Base-by-base conservation (phyloP, 92 coral and sea anemone species). In the Phenganax marumi region DNA sequence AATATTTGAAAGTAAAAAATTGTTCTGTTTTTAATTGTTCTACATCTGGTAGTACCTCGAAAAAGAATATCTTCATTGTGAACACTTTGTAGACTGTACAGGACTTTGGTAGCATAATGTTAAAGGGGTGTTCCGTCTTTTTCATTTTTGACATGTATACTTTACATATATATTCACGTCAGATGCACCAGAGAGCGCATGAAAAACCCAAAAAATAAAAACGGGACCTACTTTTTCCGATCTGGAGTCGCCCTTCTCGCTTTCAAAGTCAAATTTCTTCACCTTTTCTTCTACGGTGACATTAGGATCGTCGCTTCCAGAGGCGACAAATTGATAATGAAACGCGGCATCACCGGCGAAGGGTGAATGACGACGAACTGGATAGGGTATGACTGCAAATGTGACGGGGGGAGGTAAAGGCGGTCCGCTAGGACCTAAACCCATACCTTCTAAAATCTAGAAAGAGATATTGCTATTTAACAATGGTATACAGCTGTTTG, bases 321-420 rank as follows among this genome's bases (percentile, higher is more conserved):
- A 91, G 26, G 98, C 91, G 26, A 94, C 92, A 33, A 94, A 94
- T 58, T 89, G 68, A 22, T 92, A 96, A 84, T 92, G 97, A 22
- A 90, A 88, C 12, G 99, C 91, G 19, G 97, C 90, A 52, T 96
- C 99, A 48, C 91, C 74, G 2, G 97, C 99, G 8, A 91, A 89
- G 7, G 99, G 99, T 25, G 97, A 86, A 17, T 97, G 97, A 77
- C 99, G 92, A 50, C 99, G 91, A 10, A 96, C 97, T 6, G 99
- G 99, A 76, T 96, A 96, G 14, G 99, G 99, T 39, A 96, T 97
- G 50, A 96, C 99, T 8, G 99, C 95, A 88, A 96, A 96, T 10
- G 95, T 88, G 50, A 97, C 99, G 58, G 99, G 97, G 16, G 99
- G 99, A n/a, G 99, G 99, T 25, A 96, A 92, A 16, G 99, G 99